Evolutionary conservation across 2,888 invertebrate genomes (phyloP).

Genomic region (Achlya flavicornis): DNA sequence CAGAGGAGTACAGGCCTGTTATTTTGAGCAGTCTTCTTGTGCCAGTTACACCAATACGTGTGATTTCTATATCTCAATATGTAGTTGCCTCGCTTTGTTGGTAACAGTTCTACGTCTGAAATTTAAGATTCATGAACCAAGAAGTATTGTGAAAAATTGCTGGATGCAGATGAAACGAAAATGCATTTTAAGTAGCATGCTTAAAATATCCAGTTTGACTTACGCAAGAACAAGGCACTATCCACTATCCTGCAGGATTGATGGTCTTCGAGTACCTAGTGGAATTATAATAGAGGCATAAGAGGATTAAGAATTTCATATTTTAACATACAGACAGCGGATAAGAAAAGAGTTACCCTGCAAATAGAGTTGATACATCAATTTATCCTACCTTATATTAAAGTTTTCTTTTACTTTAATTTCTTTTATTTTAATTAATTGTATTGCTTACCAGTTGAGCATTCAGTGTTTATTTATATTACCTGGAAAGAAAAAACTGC

Average conservation of each 20-base stretch:
- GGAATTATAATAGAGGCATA: background rate
- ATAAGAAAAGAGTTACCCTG: background rate
- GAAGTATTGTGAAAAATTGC: background rate
- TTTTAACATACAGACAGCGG: background rate
- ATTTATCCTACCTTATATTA: too few relatives aligned
- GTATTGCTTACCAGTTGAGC: background rate
- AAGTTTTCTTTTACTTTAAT: too few relatives aligned
- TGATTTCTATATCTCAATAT: constrained; percentile 38
- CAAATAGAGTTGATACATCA: too few relatives aligned
- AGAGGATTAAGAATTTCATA: background rate
- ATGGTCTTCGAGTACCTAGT: background rate
- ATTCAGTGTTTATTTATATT: background rate
- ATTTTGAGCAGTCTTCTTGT: constrained; percentile 20
- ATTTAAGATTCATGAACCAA: background rate
- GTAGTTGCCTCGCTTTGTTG: constrained; percentile 35
- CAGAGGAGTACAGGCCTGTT: constrained; percentile 33
- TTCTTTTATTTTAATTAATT: too few relatives aligned
- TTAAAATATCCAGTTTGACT: background rate
- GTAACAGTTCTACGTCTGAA: constrained; percentile 24
- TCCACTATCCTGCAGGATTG: too few relatives aligned
- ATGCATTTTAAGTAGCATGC: background rate
- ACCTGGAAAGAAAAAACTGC: background rate
- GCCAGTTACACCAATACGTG: constrained; percentile 48
- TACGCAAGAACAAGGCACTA: background rate
- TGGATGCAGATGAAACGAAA: too few relatives aligned